Base-by-base conservation (phyloP, 2,888 invertebrate genomes). In the Limenitis camilla region DNA sequence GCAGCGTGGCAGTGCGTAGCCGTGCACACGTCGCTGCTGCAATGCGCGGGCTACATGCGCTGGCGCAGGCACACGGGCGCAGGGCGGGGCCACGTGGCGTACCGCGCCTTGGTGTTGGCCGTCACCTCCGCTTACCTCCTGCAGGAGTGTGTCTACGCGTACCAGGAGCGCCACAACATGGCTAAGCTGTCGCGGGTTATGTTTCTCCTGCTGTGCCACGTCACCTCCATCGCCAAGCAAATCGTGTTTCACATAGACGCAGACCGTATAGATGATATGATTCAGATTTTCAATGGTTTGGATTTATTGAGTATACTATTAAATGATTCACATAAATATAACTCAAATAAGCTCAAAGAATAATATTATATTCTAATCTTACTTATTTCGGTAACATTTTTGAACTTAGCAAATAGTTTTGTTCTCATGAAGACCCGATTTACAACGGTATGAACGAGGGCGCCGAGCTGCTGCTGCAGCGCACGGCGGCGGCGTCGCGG, bases 161-260 rank as follows among this genome's bases (percentile, higher is more conserved):
- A 73, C 44, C 68, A 68, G 76, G 78, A 72, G 56, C 74, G 73
- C 19, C 54, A 50, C 35, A 78, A 84, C 55, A 76, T 85, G 80
- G 74, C 69, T 19, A 74, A 76, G 63, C 61, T 86, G 58, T 71
- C 83, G 6, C 76, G 78, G 27, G 85, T 84, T 52, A 74, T 85
- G 82, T 85, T 85, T 62, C 69, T 86, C 58, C 69, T 85, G 61
- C 72, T 86, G 52, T 85, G 85, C 59, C 86, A 85, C 67, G 66
- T 85, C 50, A 84, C 85, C 6, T 80, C 83, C 5, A 64, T 82
- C 54, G 76, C 63, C 19, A 86, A 86, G 67, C 86, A 85, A 62
- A 29, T 78, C 27, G 76, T 77, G 39, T 80, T 86, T 61, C 67
- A 71, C 52, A n/a, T 35, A 4, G 64, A 67, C 38, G 71, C 72